phyloP scores from a whole-genome alignment of 2,888 invertebrate genomes.

The Habroteleia sp. region DNA sequence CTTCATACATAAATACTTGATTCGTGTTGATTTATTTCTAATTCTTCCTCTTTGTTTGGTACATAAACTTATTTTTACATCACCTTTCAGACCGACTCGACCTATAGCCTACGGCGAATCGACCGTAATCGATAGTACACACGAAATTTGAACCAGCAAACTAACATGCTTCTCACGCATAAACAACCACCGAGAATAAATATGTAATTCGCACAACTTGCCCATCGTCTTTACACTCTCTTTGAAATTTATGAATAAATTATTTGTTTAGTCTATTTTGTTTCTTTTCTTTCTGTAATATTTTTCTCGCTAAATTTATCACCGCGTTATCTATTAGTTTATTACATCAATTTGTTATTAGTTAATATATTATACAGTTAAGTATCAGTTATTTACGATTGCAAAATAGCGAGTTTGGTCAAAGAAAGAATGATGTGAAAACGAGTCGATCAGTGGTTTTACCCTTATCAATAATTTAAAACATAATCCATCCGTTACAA shows the following conservation, averaged over 20 bases:
- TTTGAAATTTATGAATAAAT: slow-evolving; percentile 10
- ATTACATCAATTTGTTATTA: too few relatives aligned
- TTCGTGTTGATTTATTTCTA: slow-evolving; percentile 7
- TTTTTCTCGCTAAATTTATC: too few relatives aligned
- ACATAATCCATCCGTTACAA: too few relatives aligned
- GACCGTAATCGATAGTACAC: slow-evolving; percentile 22
- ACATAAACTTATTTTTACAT: slow-evolving; percentile 12
- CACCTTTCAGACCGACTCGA: slow-evolving; percentile 13
- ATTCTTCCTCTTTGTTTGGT: slow-evolving; percentile 2
- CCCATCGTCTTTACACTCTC: slow-evolving; percentile 16
- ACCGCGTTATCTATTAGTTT: too few relatives aligned
- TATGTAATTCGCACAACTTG: too few relatives aligned
- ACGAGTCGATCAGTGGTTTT: too few relatives aligned
- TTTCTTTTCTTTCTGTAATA: neutral
- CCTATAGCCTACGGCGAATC: slow-evolving; percentile 25
- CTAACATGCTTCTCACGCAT: slow-evolving; percentile 13
- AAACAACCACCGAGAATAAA: slow-evolving; percentile 10
- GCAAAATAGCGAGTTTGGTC: too few relatives aligned
- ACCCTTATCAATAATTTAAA: too few relatives aligned
- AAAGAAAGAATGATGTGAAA: too few relatives aligned
- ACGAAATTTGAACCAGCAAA: slow-evolving; percentile 11
- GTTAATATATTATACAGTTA: too few relatives aligned
- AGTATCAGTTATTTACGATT: too few relatives aligned
- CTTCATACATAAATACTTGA: neutral
- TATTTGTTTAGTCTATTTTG: neutral